Percentiles rank a stretch among this genome's conserved stretches.
These are phyloP conservation scores for Drosophila arawakana DNA, from an alignment of 1,140 invertebrate genomes.

Conservation along the genomic window DNA sequence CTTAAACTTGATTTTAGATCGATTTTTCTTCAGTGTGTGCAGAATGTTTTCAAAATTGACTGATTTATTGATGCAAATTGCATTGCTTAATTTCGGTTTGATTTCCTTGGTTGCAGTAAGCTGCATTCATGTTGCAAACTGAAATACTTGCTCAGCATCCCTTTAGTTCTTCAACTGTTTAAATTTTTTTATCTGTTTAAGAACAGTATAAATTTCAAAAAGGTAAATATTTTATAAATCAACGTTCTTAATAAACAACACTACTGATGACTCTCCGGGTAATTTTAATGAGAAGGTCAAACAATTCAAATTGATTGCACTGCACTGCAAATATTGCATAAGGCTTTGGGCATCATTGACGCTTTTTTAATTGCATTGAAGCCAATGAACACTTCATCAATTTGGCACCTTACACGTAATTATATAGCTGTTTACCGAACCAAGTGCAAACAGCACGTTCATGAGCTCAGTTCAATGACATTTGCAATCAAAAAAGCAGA, in stretches of 20 bases:
- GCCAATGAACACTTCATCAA: slow-evolving; percentile 60
- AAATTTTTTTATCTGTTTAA: too few relatives aligned
- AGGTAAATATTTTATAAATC: too few relatives aligned
- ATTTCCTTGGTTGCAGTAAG: too few relatives aligned
- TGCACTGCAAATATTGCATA: slow-evolving; percentile 30
- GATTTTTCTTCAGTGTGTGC: too few relatives aligned
- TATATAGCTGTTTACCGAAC: slow-evolving; percentile 15
- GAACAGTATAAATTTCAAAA: too few relatives aligned
- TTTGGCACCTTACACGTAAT: slow-evolving; percentile 46
- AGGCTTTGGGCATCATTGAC: slow-evolving; percentile 16
- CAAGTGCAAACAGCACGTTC: slow-evolving; percentile 9
- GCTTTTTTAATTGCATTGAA: slow-evolving; percentile 53
- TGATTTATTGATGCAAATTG: too few relatives aligned
- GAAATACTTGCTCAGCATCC: too few relatives aligned
- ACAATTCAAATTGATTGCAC: slow-evolving; percentile 53
- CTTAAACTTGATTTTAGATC: too few relatives aligned
- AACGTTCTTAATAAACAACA: neutral
- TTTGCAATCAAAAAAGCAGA: neutral
- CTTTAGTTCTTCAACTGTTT: too few relatives aligned
- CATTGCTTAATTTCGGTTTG: too few relatives aligned
- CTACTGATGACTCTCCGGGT: neutral
- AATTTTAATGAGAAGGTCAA: slow-evolving; percentile 28
- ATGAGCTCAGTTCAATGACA: slow-evolving; percentile 20
- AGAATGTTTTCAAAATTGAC: too few relatives aligned
- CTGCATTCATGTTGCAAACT: too few relatives aligned